Evolutionary conservation across 1,140 invertebrate genomes (phyloP).

Genomic region (Wiebesia pumilae): DNA sequence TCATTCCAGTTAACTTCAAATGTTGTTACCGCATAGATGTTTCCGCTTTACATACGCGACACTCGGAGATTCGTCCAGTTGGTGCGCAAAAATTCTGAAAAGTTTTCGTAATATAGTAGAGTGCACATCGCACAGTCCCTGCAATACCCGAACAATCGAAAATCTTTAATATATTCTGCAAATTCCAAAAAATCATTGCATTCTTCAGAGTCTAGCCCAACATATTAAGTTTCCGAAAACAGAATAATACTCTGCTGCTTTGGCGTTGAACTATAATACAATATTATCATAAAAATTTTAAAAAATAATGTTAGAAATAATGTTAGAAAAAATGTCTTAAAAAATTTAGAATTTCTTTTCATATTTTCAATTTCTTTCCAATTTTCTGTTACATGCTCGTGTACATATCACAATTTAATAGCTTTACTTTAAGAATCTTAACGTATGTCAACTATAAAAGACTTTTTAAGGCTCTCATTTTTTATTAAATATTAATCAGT

Average conservation of each 20-base stretch:
- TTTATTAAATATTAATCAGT: background rate
- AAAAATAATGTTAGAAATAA: too few relatives aligned
- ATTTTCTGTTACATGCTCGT: background rate
- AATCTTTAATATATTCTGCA: background rate
- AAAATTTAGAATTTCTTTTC: too few relatives aligned
- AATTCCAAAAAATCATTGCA: background rate
- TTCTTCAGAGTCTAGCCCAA: too few relatives aligned
- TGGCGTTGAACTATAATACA: background rate
- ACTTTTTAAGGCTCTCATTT: background rate
- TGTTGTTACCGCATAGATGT: background rate
- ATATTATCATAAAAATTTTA: background rate
- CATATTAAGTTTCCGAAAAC: background rate
- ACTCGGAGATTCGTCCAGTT: background rate
- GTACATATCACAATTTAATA: background rate
- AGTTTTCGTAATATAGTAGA: background rate
- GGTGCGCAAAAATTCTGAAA: background rate
- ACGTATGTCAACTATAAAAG: background rate
- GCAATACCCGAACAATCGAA: background rate
- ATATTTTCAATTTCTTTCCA: too few relatives aligned
- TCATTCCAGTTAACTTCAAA: constrained; percentile 5
- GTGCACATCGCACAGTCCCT: background rate
- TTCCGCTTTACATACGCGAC: constrained; percentile 18
- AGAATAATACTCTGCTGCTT: background rate
- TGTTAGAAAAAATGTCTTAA: background rate
- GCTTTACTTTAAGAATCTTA: background rate